Base-by-base conservation (phyloP, 2,797 vertebrate genomes). In the Nasua narica region DNA sequence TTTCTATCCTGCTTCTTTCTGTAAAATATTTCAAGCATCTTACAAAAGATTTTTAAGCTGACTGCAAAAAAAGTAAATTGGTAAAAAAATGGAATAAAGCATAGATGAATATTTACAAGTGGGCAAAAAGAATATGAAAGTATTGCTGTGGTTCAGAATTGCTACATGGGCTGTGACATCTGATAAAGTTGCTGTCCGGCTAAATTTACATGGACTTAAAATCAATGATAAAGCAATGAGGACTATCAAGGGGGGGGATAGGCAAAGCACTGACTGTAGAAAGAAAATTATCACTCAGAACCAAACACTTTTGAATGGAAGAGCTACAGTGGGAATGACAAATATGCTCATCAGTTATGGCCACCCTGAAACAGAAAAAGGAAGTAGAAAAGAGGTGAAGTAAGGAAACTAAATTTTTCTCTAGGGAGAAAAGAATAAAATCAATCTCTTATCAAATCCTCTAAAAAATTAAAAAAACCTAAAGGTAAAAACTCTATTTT, bases 401-500 rank as follows among this genome's bases (percentile, higher is more conserved):
- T 27, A 83, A 86, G 21, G 85, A 96, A 97, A 92, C 21, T n/a
- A 60, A 78, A 84, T 6, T 87, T 90, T 91, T 88, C 46, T 89
- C 88, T 92, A 79, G n/a, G 16, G 43, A 96, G 5, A 94, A 67
- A 93, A 87, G 23, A 97, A 88, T 46, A 95, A 95, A 90, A 93
- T 94, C 81, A 94, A 96, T 69, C 18, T 77, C 23, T 92, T 27
- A 94, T 48, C 69, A 94, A 85, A 65, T 76, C 9, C 89, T 62
- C 16, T 82, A 94, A 88, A 78, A 62, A 7, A 37, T 13, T n/a
- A 23, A 48, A 92, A 85, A 92, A 87, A 58, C 3, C 29, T 56
- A 92, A 72, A 77, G 3, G 10, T 52, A 93, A 96, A 40, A 97
- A 95, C 9, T 93, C 94, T 16, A 85, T 88, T 96, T 97, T 96